phyloP scores from a whole-genome alignment of 2,113 vertebrate genomes.

The Aegotheles bennettii region DNA sequence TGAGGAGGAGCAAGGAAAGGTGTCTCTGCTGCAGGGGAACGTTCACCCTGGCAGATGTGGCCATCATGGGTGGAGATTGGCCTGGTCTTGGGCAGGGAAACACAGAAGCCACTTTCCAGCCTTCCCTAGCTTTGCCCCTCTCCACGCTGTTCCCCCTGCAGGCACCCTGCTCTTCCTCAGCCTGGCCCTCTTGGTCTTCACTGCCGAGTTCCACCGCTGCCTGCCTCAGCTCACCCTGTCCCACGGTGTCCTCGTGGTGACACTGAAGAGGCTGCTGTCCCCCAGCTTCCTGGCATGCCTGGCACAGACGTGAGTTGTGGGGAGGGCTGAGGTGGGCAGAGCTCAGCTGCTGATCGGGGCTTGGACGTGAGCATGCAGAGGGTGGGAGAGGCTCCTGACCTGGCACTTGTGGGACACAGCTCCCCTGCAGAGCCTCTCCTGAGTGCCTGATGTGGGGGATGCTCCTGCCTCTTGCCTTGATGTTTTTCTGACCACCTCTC shows the following conservation, averaged over 20 bases:
- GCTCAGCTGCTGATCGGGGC: background rate
- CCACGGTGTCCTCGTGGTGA: slow-evolving; percentile 55
- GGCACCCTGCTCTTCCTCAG: slow-evolving; percentile 71
- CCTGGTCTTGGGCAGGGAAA: background rate
- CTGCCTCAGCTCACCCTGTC: slow-evolving; percentile 64
- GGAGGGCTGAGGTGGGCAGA: background rate
- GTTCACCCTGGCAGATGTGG: background rate
- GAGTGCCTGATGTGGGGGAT: background rate
- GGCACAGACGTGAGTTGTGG: slow-evolving; percentile 69
- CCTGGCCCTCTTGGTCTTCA: slow-evolving; percentile 63
- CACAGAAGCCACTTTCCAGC: background rate
- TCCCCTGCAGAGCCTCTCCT: background rate
- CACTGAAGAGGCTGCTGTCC: slow-evolving; percentile 67
- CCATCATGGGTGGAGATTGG: background rate
- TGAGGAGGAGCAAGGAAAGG: background rate
- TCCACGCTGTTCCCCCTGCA: background rate
- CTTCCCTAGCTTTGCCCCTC: background rate
- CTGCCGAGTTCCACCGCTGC: slow-evolving; percentile 62
- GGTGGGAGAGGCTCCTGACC: background rate
- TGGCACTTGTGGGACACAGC: background rate
- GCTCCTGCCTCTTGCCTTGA: background rate
- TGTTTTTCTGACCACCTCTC: background rate
- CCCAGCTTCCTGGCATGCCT: slow-evolving; percentile 68
- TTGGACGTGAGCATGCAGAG: background rate
- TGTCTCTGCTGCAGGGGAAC: background rate